Conservation (phyloP, 2,797 vertebrate genomes). For the Galaxias olidus region DNA sequence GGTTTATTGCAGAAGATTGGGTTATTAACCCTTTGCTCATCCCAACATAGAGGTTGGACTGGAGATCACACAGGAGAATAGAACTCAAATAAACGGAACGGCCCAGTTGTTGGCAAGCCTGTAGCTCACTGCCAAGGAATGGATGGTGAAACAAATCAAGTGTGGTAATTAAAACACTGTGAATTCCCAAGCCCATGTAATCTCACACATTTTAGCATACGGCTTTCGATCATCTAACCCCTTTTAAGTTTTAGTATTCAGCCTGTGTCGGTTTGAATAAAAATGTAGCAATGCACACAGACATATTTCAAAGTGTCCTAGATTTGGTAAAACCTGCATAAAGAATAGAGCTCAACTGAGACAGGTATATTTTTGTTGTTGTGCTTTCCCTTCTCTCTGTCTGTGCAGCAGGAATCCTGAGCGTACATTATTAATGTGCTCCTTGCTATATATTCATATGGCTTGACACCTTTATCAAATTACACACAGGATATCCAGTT, state of each 20-base stretch:
- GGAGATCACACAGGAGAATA: background rate
- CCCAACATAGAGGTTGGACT: constrained; percentile 13
- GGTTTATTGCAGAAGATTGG: constrained; percentile 45
- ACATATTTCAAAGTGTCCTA: constrained; percentile 55
- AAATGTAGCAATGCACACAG: constrained; percentile 46
- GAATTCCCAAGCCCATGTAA: too few species aligned
- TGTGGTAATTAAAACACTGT: too few species aligned
- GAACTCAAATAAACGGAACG: too few species aligned
- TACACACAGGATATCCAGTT: constrained; percentile 55
- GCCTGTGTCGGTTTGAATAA: too few species aligned
- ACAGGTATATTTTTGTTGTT: constrained; percentile 47
- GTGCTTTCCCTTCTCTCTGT: constrained; percentile 44
- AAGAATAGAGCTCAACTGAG: constrained; percentile 45
- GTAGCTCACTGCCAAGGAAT: too few species aligned
- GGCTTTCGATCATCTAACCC: too few species aligned
- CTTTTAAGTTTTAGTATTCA: too few species aligned
- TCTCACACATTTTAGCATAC: too few species aligned
- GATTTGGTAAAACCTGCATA: constrained; percentile 63
- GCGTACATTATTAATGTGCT: constrained; percentile 78
- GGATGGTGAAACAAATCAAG: too few species aligned
- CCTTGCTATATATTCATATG: constrained; percentile 69
- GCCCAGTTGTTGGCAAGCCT: too few species aligned
- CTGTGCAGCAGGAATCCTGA: constrained; percentile 61
- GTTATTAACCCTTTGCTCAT: constrained; percentile 57
- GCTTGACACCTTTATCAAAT: constrained; percentile 77